phyloP scores from a whole-genome alignment of 2,888 invertebrate genomes.

The Molorchus minor region DNA sequence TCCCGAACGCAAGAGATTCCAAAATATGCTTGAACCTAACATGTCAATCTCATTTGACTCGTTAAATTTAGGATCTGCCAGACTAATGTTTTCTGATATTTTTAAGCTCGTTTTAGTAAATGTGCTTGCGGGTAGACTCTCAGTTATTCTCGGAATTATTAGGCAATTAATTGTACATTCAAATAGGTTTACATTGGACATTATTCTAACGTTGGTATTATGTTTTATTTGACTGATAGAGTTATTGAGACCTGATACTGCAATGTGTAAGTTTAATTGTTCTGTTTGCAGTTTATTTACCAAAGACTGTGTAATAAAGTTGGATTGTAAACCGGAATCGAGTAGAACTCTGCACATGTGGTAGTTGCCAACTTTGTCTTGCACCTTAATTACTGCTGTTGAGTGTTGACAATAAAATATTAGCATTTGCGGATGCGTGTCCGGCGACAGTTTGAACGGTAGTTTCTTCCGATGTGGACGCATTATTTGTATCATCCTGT shows the following conservation, averaged over 20 bases:
- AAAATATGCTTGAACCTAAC: conserved; percentile 25
- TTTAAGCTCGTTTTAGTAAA: too few relatives aligned
- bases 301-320: conserved; percentile 1
- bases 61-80: conserved; percentile 21
- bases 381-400: conserved; percentile 1
- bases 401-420: background rate
- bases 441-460: background rate
- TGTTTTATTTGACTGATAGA: background rate
- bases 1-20: conserved; percentile 16
- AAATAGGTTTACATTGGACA: background rate
- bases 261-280: conserved; percentile 1
- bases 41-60: conserved; percentile 12
- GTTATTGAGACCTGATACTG: background rate
- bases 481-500: background rate
- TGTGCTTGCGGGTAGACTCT: conserved; percentile 1
- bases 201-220: background rate
- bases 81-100: background rate
- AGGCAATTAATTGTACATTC: background rate
- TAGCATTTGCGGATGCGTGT: background rate
- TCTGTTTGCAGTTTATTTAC: background rate
- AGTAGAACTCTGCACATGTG: conserved; percentile 3
- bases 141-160: background rate
- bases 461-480: background rate
- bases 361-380: background rate
- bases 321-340: conserved; percentile 11